These are phyloP conservation scores for Lepidurus couesii DNA, from an alignment of 1,140 invertebrate genomes.

Conservation along the genomic window DNA sequence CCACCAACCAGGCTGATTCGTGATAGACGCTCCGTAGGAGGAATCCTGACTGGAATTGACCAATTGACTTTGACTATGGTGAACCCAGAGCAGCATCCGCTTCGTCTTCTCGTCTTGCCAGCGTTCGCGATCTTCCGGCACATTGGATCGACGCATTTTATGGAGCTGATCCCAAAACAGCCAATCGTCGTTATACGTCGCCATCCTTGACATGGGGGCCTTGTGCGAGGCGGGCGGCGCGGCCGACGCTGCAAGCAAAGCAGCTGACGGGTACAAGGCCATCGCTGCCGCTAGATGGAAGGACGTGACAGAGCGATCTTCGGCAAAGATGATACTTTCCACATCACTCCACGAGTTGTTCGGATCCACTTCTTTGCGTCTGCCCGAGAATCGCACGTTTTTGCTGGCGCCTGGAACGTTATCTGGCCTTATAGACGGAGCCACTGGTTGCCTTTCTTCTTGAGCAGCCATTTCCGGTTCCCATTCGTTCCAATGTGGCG, in stretches of 20 bases:
- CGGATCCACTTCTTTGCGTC: conserved; percentile 5
- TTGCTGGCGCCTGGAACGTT: not conserved
- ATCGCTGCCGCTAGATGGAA: conserved; percentile 28
- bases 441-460: not conserved
- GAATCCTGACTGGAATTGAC: not conserved
- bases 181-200: conserved; percentile 40
- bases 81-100: conserved; percentile 43
- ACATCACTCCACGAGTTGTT: conserved; percentile 40
- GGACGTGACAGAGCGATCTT: conserved; percentile 35
- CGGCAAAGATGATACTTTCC: conserved; percentile 42
- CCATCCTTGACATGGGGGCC: conserved; percentile 39
- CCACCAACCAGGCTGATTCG: conserved; percentile 32
- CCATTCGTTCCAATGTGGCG: conserved; percentile 18
- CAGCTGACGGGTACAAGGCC: not conserved
- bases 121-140: conserved; percentile 37
- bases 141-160: conserved; percentile 37
- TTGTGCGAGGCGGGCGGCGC: not conserved
- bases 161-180: conserved; percentile 42
- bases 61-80: conserved; percentile 35
- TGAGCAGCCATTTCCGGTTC: not conserved
- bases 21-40: not conserved
- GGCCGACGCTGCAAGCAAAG: conserved; percentile 22
- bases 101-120: conserved; percentile 42
- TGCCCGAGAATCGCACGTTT: not conserved
- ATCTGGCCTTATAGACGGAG: not conserved